Conservation (phyloP, 2,113 vertebrate genomes). For the Sceloporus undulatus region DNA sequence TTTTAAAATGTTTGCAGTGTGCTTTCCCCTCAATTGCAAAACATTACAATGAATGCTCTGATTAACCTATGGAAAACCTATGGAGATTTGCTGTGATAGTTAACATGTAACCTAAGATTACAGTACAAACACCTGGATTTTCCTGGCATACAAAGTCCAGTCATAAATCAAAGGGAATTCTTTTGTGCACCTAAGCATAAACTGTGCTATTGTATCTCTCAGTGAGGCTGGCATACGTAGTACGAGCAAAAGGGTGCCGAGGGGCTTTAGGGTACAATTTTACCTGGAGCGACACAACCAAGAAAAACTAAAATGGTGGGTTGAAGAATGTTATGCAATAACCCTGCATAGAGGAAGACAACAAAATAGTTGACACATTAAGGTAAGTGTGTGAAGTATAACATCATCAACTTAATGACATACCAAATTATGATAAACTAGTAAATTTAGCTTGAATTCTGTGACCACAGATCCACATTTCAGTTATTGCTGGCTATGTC, state of each 20-base stretch:
- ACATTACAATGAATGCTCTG: background rate
- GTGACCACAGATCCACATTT: background rate
- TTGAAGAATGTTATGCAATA: constrained; percentile 75
- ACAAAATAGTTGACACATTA: constrained; percentile 66
- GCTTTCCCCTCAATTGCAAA: background rate
- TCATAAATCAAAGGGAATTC: background rate
- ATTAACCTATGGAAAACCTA: background rate
- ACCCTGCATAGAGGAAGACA: constrained; percentile 71
- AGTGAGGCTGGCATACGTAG: background rate
- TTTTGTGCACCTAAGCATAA: background rate
- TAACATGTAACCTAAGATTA: background rate
- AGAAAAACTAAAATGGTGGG: constrained; percentile 70
- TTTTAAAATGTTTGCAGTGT: background rate
- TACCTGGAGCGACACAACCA: constrained; percentile 57
- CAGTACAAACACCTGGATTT: background rate
- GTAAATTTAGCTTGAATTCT: background rate
- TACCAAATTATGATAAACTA: background rate
- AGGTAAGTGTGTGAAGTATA: constrained; percentile 64
- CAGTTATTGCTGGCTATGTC: too few relatives aligned
- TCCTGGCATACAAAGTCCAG: background rate
- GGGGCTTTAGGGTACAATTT: too few relatives aligned
- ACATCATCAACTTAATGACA: too few relatives aligned
- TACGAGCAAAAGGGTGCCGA: too few relatives aligned
- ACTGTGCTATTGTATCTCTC: background rate
- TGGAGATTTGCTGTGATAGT: background rate